A percentile compares a stretch with the other conserved stretches of the same genome.
Conservation (phyloP, 2,797 vertebrate genomes). For the Simalia tracyae region DNA sequence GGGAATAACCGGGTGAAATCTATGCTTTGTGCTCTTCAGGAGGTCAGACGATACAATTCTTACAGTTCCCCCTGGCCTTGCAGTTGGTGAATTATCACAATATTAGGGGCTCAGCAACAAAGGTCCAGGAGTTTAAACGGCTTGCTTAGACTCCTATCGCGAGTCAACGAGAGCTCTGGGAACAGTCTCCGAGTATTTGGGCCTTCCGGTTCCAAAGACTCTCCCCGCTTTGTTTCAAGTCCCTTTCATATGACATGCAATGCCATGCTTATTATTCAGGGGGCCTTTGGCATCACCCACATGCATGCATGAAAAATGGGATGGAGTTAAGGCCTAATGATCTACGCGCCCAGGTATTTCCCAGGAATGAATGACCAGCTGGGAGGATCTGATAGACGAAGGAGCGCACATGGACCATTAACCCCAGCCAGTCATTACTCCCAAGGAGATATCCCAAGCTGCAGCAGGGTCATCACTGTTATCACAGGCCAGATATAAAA, state of each 20-base stretch:
- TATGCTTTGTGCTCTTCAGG: neutral
- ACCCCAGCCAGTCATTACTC: constrained; percentile 38
- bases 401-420: constrained; percentile 34
- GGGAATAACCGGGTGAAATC: constrained; percentile 16
- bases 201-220: neutral
- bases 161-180: constrained; percentile 30
- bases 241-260: neutral
- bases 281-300: constrained; percentile 21
- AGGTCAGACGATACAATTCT: constrained; percentile 19
- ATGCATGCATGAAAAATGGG: constrained; percentile 27
- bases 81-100: constrained; percentile 26
- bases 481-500: constrained; percentile 30
- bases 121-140: constrained; percentile 30
- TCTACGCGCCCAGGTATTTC: constrained; percentile 40
- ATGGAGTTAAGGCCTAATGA: constrained; percentile 41
- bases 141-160: neutral
- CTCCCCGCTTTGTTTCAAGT: neutral
- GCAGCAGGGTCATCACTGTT: constrained; percentile 30
- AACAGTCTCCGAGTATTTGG: neutral
- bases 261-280: constrained; percentile 22
- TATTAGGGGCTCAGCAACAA: constrained; percentile 15
- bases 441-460: constrained; percentile 26
- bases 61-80: constrained; percentile 5
- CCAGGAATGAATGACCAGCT: constrained; percentile 39
- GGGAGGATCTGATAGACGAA: constrained; percentile 40